Percentiles rank a stretch among this genome's conserved stretches.
phyloP scores from a whole-genome alignment of 2,888 invertebrate species.

The Pantelozetes paolii region DNA sequence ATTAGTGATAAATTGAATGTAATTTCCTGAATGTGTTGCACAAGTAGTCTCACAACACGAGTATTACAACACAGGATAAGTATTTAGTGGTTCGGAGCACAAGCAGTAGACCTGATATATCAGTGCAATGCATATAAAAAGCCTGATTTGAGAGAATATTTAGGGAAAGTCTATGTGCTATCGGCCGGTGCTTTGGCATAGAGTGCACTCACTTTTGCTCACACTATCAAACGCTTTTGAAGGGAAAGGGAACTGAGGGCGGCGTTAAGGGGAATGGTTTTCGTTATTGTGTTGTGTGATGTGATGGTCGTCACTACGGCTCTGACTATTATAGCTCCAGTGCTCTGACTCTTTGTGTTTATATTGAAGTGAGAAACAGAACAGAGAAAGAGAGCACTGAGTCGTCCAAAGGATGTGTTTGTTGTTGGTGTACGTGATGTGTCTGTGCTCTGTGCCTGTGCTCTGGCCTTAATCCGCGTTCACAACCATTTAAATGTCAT shows the following conservation, averaged over 20 bases:
- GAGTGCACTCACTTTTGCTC: conserved; percentile 18
- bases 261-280: conserved; percentile 25
- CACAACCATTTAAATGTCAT: not conserved
- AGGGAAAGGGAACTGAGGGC: conserved; percentile 27
- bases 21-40: conserved; percentile 20
- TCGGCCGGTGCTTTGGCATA: not conserved
- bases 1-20: conserved; percentile 10
- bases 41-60: conserved; percentile 13
- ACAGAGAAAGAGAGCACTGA: conserved; percentile 11
- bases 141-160: not conserved
- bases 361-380: not conserved
- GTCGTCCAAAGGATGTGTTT: conserved; percentile 12
- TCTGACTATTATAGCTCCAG: no score
- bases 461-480: not conserved
- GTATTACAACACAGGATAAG: not conserved
- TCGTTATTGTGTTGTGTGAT: conserved; percentile 18
- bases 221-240: conserved; percentile 21
- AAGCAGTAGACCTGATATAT: not conserved
- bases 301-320: conserved; percentile 15
- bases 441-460: no score
- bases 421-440: conserved; percentile 27
- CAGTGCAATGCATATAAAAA: not conserved
- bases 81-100: not conserved
- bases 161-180: conserved; percentile 12
- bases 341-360: conserved; percentile 12